Evolutionary conservation across 2,113 vertebrate species (phyloP).

Genomic region (Etia nguti): DNA sequence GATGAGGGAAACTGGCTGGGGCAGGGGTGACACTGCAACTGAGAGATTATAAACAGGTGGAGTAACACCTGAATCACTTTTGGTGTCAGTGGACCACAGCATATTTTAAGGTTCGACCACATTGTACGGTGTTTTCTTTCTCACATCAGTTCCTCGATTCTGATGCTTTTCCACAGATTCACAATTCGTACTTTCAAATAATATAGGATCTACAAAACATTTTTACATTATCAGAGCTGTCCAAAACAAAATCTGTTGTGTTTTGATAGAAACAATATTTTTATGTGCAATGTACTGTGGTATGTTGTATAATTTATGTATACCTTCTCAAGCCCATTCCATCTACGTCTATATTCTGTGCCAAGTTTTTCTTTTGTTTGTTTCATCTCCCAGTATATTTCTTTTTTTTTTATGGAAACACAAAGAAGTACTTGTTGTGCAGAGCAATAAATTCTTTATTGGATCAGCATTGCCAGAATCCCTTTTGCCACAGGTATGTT

Average conservation of each 20-base stretch:
- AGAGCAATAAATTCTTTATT: neutral
- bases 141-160: neutral
- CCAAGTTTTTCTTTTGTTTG: neutral
- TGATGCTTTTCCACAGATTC: neutral
- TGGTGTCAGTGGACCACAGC: neutral
- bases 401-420: neutral
- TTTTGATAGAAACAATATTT: conserved; percentile 2
- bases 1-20: neutral
- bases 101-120: neutral
- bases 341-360: neutral
- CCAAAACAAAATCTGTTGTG: neutral
- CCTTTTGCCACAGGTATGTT: conserved; percentile 2
- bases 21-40: neutral
- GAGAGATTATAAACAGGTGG: neutral
- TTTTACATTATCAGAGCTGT: neutral
- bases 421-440: neutral
- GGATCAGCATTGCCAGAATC: neutral
- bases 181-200: neutral
- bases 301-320: neutral
- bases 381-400: neutral
- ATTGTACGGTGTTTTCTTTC: neutral
- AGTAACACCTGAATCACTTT: neutral
- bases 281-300: neutral
- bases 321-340: neutral
- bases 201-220: neutral